Evolutionary conservation across 2,113 vertebrate species (phyloP).

Genomic region (Ciconia boyciana): DNA sequence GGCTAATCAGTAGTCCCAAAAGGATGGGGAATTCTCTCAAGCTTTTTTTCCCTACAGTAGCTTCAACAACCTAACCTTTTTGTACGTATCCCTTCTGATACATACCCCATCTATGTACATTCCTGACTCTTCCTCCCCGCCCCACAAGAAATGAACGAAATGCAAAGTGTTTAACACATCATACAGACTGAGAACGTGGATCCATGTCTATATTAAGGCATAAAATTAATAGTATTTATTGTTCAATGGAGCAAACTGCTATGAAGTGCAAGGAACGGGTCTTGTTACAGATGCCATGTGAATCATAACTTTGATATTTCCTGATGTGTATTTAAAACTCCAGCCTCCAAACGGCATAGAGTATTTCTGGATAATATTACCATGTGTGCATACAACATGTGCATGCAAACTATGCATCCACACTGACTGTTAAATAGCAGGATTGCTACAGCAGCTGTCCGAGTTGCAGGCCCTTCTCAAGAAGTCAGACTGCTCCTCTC

Average conservation of each 20-base stretch:
- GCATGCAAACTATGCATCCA: slow-evolving; percentile 4
- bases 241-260: slow-evolving; percentile 23
- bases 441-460: slow-evolving; percentile 23
- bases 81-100: not conserved
- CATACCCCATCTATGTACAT: not conserved
- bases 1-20: not conserved
- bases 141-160: slow-evolving; percentile 3
- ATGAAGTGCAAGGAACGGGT: not conserved
- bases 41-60: not conserved
- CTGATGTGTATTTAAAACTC: slow-evolving; percentile 57
- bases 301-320: slow-evolving; percentile 59
- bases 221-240: slow-evolving; percentile 52
- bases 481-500: not conserved
- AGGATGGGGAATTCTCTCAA: not conserved
- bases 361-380: slow-evolving; percentile 53
- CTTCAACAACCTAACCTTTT: not conserved
- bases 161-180: not conserved
- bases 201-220: slow-evolving; percentile 60
- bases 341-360: not conserved
- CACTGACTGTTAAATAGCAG: not conserved
- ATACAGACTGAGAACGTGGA: not conserved
- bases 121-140: not conserved
- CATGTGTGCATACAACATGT: slow-evolving; percentile 42
- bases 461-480: not conserved
- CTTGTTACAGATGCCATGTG: slow-evolving; percentile 27